A percentile compares a stretch with the other conserved stretches of the same genome.
These are phyloP conservation scores for Hyperoplus immaculatus DNA, from an alignment of 2,797 vertebrate genomes.

Conservation along the genomic window DNA sequence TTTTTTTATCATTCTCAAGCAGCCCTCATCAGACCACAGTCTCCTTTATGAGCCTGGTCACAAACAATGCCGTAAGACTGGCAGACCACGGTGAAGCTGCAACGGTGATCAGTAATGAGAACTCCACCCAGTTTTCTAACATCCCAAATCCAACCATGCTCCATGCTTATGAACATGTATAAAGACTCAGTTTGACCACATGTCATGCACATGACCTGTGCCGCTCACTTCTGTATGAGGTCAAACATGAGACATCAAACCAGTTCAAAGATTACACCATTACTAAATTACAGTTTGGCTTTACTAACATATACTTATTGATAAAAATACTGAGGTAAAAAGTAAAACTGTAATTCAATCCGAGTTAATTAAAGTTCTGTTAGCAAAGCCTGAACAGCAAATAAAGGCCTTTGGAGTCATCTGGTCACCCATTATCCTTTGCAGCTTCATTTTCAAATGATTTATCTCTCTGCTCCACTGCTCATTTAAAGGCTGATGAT, in stretches of 20 bases:
- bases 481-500: slow-evolving; percentile 94
- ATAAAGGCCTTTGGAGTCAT: slow-evolving; percentile 60
- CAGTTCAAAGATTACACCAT: slow-evolving; percentile 48
- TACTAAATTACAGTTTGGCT: slow-evolving; percentile 61
- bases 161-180: slow-evolving; percentile 50
- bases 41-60: slow-evolving; percentile 28
- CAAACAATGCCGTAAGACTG: slow-evolving; percentile 39
- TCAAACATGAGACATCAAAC: slow-evolving; percentile 60
- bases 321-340: slow-evolving; percentile 58
- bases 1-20: slow-evolving; percentile 52
- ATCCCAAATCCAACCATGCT: slow-evolving; percentile 44
- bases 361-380: slow-evolving; percentile 64
- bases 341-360: slow-evolving; percentile 62
- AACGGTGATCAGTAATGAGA: slow-evolving; percentile 61
- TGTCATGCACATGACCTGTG: slow-evolving; percentile 50
- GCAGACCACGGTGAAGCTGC: slow-evolving; percentile 54
- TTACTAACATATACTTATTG: slow-evolving; percentile 17
- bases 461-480: slow-evolving; percentile 82
- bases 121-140: slow-evolving; percentile 54
- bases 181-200: slow-evolving; percentile 61
- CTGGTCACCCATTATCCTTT: slow-evolving; percentile 71
- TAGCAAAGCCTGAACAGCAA: slow-evolving; percentile 53
- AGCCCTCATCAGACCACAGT: slow-evolving; percentile 32
- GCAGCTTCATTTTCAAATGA: slow-evolving; percentile 81
- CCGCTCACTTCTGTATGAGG: slow-evolving; percentile 51